Base-by-base conservation (phyloP, 2,113 vertebrate genomes). In the Passerina amoena region DNA sequence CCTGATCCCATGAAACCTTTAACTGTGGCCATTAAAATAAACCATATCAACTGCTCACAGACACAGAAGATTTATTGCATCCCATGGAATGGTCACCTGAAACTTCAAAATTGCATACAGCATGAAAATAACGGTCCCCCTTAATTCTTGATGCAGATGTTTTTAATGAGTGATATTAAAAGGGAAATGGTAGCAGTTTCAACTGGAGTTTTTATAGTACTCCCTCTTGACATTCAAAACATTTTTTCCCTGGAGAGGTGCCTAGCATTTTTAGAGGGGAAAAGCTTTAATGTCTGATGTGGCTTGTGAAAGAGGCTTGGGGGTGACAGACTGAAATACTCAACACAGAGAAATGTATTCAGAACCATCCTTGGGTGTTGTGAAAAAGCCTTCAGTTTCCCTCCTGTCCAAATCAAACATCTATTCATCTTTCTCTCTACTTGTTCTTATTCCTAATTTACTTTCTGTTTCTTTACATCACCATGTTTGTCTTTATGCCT, bases 1-100 rank as follows among this genome's bases (percentile, higher is more conserved):
- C 95, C 95, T 90, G 92, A 95, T 94, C 92, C 96, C 91, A 96
- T 96, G 94, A 97, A 98, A 97, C 97, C 95, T 97, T 96, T 95
- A 97, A 96, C 91, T 73, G 68, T 35, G 38, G 77, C 94, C 86
- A 54, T 97, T 97, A 97, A 97, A 97, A 97, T 89, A 93, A 96
- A 96, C 96, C 90, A 82, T 85, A 92, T 80, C 90, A 69, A 83
- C 83, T 11, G 40, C 76, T 89, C 31, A 48, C 71, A 92, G 57
- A n/a, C 84, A 82, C 60, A 61, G n/a, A 88, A 85, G 91, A 96
- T 96, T 85, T 86, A 95, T 95, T 89, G 11, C 50, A 42, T 94
- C 18, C 17, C 12, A 4, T 18, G 59, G 75, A 79, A 82, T 57
- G 40, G 91, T 94, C 82, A 95, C 70, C 92, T 89, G 51, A 75